These are phyloP conservation scores for Zoanthus sociatus DNA, from an alignment of 92 coral and sea anemone genomes.

Conservation along the genomic window DNA sequence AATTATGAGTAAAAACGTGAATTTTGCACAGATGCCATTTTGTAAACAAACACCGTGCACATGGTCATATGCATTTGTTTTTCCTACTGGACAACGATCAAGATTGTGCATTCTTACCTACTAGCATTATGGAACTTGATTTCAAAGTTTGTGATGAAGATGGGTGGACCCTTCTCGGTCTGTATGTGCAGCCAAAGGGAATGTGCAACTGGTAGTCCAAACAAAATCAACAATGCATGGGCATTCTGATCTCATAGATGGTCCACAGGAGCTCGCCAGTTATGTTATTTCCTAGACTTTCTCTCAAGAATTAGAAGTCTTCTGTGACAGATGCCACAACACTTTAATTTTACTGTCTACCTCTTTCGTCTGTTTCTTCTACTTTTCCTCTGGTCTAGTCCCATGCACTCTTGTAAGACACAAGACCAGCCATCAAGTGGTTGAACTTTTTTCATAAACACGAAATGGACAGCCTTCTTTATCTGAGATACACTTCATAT, in stretches of 20 bases:
- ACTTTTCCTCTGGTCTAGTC: constrained; percentile 24
- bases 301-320: constrained; percentile 39
- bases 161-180: too few relatives aligned
- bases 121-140: too few relatives aligned
- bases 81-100: too few relatives aligned
- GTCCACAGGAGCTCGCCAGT: not conserved
- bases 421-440: not conserved
- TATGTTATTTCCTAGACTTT: constrained; percentile 8
- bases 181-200: too few relatives aligned
- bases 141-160: too few relatives aligned
- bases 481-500: constrained; percentile 44
- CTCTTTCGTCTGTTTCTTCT: not conserved
- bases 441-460: constrained; percentile 10
- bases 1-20: too few relatives aligned
- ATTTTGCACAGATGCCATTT: too few relatives aligned
- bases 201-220: constrained; percentile 40
- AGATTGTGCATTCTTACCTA: too few relatives aligned
- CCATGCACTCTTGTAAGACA: constrained; percentile 27
- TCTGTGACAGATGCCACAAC: constrained; percentile 3
- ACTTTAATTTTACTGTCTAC: constrained; percentile 32
- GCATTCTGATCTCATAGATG: constrained; percentile 8
- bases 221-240: not conserved
- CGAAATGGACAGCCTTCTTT: constrained; percentile 32
- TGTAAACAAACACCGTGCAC: too few relatives aligned
- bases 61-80: not conserved